Base-by-base conservation (phyloP, 2,888 invertebrate genomes). In the Ormyrus nitidulus region DNA sequence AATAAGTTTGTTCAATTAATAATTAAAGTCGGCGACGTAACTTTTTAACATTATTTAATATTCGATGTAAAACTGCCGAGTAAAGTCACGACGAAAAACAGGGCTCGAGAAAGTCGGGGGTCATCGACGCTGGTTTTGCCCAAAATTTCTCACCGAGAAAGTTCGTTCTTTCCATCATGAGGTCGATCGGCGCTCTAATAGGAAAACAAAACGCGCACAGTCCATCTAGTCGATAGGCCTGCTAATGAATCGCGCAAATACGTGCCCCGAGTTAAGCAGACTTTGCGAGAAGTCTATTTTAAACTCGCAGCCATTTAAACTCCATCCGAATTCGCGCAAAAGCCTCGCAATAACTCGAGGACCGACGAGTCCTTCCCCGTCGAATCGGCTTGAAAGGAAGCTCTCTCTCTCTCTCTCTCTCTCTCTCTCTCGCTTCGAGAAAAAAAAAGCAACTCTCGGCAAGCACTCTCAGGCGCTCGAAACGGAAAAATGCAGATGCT, bases 401-500 rank as follows among this genome's bases (percentile, higher is more conserved):
- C 34, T 34, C 34, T 34, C 19, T 1, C 19, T 19, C 19, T n/a
- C n/a, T n/a, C n/a, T n/a, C n/a, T n/a, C 34, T 34, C 34, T 34
- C 34, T 34, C 34, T 34, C 34, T 34, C 34, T 34, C 34, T 3
- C 34, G 34, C 34, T 4, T 34, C 34, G 34, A 44, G 34, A 49
- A 51, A 61, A 13, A 53, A 48, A 51, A 71, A 59, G 6, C 6
- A 19, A 13, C 62, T n/a, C 62, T 68, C 56, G 48, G 44, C 77
- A 56, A 49, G 46, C 44, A 66, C 62, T 19, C 53, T 4, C 34
- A 34, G 34, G 53, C 46, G 46, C n/a, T 68, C 44, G 65, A 68
- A 54, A 59, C 13, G 44, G 64, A 79, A 79, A 79, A 74, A 79
- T 79, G 79, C 75, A 74, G 75, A 79, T 79, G 74, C 48, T 34